Percentiles rank a stretch among this genome's conserved stretches.
phyloP scores from a whole-genome alignment of 2,797 vertebrate genomes.

The Tapera naevia region DNA sequence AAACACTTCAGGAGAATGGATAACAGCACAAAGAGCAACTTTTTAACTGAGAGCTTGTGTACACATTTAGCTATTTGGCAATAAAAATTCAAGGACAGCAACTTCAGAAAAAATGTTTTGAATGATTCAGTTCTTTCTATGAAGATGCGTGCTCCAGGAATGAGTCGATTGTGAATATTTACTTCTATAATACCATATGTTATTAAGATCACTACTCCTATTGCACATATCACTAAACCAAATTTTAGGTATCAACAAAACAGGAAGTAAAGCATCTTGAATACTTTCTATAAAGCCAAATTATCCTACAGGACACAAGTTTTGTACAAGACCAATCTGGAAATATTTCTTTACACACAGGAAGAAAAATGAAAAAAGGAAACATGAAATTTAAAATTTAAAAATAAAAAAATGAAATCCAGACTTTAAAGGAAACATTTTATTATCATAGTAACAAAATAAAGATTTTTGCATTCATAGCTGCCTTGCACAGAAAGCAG shows the following conservation, averaged over 20 bases:
- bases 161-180: background rate
- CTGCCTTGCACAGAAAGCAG: background rate
- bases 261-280: background rate
- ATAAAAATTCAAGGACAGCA: constrained; percentile 42
- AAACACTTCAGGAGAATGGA: constrained; percentile 30
- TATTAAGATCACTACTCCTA: background rate
- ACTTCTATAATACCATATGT: background rate
- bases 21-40: background rate
- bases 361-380: background rate
- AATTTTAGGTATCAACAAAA: background rate
- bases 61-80: background rate
- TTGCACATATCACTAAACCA: background rate
- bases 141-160: background rate
- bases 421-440: background rate
- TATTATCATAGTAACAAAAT: background rate
- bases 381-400: background rate
- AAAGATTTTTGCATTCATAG: background rate
- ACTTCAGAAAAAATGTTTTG: background rate
- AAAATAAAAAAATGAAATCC: background rate
- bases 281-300: background rate
- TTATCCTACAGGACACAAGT: background rate
- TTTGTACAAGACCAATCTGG: background rate
- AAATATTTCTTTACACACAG: background rate
- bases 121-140: background rate
- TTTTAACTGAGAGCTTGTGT: constrained; percentile 30